phyloP scores from a whole-genome alignment of 2,113 vertebrate genomes.

The Trichechus manatus region DNA sequence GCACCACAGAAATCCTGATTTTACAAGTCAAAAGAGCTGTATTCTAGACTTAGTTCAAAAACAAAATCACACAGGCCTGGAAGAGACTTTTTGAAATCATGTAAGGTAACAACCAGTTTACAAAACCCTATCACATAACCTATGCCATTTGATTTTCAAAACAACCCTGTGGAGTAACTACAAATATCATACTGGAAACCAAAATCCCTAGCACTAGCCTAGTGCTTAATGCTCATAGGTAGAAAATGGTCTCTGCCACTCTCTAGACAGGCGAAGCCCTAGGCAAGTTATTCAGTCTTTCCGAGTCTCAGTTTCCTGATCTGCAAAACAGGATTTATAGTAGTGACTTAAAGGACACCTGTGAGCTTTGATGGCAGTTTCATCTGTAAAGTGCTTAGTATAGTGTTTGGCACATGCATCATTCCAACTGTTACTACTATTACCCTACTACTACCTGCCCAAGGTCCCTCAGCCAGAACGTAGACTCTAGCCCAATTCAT shows the following conservation, averaged over 20 bases:
- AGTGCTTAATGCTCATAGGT: not conserved
- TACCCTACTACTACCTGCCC: not conserved
- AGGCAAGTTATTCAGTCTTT: not conserved
- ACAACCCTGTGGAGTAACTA: not conserved
- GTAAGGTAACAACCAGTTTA: not conserved
- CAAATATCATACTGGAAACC: not conserved
- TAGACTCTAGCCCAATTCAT: not conserved
- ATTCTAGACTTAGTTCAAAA: not conserved
- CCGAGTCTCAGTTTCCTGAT: not conserved
- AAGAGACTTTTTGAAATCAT: not conserved
- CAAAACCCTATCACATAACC: not conserved
- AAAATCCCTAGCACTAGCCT: not conserved
- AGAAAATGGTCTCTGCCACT: not conserved
- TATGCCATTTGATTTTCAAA: not conserved
- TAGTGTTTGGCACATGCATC: not conserved
- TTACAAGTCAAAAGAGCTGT: not conserved
- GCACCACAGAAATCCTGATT: not conserved
- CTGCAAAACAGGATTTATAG: not conserved
- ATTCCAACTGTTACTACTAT: accelerated
- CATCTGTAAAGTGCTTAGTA: not conserved
- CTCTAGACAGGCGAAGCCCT: not conserved
- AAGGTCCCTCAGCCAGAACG: not conserved
- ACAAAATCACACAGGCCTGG: not conserved
- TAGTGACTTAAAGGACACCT: not conserved
- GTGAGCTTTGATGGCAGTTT: not conserved